Evolutionary conservation across 92 coral and sea anemone species (phyloP).

Genomic region (Hydrozoanthus gracilis): DNA sequence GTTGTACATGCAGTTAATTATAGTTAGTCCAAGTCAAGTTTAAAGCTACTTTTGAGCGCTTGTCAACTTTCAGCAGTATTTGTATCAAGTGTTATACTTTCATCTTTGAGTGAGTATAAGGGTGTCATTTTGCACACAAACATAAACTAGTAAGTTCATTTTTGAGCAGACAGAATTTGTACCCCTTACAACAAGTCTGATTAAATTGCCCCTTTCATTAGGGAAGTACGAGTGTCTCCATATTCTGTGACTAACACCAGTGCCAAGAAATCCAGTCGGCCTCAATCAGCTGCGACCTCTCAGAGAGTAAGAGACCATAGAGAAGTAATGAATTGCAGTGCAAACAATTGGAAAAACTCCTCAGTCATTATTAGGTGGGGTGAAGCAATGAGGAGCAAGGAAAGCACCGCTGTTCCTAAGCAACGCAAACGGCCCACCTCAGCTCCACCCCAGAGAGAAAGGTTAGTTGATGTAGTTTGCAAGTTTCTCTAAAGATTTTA

Average conservation of each 20-base stretch:
- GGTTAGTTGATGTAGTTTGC: constrained; percentile 44
- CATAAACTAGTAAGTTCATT: no score
- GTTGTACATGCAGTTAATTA: no score
- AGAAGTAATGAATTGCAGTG: constrained; percentile 14
- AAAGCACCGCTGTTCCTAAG: constrained; percentile 33
- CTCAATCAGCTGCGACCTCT: constrained; percentile 73
- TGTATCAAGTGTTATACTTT: no score
- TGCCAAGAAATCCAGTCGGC: constrained; percentile 56
- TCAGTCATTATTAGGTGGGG: constrained; percentile 67
- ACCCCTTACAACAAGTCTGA: no score
- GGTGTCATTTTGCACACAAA: no score
- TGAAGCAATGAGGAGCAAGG: constrained; percentile 18
- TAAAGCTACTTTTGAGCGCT: no score
- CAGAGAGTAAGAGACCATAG: constrained; percentile 50
- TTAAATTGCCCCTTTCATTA: neutral
- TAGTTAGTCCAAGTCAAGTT: no score
- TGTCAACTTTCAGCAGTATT: no score
- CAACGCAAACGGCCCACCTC: constrained; percentile 71
- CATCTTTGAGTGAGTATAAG: no score
- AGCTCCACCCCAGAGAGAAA: constrained; percentile 77
- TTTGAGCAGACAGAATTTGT: no score
- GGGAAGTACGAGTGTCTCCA: constrained; percentile 80
- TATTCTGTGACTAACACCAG: constrained; percentile 67
- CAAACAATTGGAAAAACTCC: neutral
- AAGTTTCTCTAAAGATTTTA: no score